Evolutionary conservation across 2,113 vertebrate genomes (phyloP).

Genomic region (Sterna hirundo): DNA sequence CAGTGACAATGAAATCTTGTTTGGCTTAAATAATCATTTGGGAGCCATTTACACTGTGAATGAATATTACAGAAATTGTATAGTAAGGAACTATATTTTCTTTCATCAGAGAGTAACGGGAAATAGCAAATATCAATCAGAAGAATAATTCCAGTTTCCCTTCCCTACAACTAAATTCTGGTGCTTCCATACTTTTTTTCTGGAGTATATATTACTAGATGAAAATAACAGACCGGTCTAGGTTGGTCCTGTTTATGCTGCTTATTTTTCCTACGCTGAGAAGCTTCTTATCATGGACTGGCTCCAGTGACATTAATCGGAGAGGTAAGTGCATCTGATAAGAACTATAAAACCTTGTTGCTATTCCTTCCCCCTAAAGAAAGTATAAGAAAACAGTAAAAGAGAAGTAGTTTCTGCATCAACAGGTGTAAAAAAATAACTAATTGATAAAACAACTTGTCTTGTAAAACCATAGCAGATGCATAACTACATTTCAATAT

Average conservation of each 20-base stretch:
- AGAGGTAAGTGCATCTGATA: not conserved
- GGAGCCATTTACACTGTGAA: not conserved
- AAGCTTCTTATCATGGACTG: not conserved
- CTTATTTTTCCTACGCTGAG: not conserved
- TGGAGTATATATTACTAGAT: not conserved
- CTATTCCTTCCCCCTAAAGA: not conserved
- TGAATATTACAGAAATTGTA: not conserved
- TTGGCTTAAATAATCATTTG: slow-evolving; percentile 49
- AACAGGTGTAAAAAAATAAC: not conserved
- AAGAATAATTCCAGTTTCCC: not conserved
- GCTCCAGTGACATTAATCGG: not conserved
- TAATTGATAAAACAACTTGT: not conserved
- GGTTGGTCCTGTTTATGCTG: not conserved
- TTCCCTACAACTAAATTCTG: not conserved
- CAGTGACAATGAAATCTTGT: slow-evolving; percentile 16
- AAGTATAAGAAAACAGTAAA: not conserved
- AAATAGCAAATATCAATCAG: not conserved
- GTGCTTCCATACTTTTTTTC: not conserved
- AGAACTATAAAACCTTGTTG: not conserved
- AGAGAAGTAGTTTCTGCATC: not conserved
- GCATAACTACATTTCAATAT: not conserved
- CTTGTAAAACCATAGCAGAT: not conserved
- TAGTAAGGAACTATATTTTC: not conserved
- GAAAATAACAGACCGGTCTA: not conserved
- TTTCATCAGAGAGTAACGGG: not conserved